Percentiles rank a stretch among this genome's conserved stretches.
These are phyloP conservation scores for Cryptotis parvus DNA, from an alignment of 2,113 vertebrate genomes.

Conservation along the genomic window DNA sequence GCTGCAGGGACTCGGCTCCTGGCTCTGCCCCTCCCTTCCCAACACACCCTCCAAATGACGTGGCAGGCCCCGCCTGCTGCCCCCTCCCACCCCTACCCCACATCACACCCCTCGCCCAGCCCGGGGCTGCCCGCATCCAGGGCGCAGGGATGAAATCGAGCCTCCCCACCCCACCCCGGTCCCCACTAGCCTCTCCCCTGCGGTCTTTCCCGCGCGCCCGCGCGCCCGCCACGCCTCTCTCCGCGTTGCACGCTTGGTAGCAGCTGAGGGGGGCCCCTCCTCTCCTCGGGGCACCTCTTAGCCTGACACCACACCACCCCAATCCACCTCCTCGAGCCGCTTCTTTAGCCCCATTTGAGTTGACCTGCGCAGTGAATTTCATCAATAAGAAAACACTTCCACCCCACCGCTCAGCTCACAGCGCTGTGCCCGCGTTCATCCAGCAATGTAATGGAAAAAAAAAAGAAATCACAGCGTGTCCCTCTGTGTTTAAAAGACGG, in stretches of 20 bases:
- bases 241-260: no score
- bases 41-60: conserved; percentile 78
- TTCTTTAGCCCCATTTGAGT: background rate
- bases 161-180: no score
- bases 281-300: no score
- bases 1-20: conserved; percentile 67
- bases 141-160: background rate
- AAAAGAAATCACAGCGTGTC: background rate
- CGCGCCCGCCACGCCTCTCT: conserved; percentile 46
- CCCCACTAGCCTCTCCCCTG: background rate
- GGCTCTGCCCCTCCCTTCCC: conserved; percentile 70
- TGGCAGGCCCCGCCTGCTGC: conserved; percentile 81
- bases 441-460: background rate
- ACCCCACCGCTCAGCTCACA: background rate
- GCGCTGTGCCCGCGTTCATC: background rate
- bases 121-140: conserved; percentile 50
- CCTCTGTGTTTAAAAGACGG: background rate
- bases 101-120: conserved; percentile 70
- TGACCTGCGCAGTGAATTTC: conserved; percentile 63
- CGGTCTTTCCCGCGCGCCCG: conserved; percentile 69
- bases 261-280: no score
- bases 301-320: conserved; percentile 36
- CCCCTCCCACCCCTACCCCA: conserved; percentile 76
- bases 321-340: conserved; percentile 15
- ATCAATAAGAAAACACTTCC: conserved; percentile 20